Base-by-base conservation (phyloP, 2,113 vertebrate species). In the Gracilinanus agilis region DNA sequence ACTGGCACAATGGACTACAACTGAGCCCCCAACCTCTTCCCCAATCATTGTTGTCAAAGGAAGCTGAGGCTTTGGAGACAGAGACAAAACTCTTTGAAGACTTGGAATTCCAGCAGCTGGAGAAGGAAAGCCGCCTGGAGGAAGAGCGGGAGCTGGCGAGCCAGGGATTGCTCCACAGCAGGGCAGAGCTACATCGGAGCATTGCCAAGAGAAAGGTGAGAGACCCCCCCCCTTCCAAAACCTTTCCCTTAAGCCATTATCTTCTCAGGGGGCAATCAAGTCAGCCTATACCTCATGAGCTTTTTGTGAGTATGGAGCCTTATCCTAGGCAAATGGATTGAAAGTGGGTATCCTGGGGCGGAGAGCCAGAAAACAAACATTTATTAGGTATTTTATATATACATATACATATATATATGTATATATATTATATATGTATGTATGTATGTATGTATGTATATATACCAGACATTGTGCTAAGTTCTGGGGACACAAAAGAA, bases 41-140 rank as follows among this genome's bases (percentile, higher is more conserved):
- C 93, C 56, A 90, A 88, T 91, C 93, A 9, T 90, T 98, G 95
- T 97, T 88, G 9, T 97, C 56, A 49, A 98, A 99, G 99, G 99
- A 99, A 89, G 99, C 99, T 0, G 99, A 99, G 92, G 98, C 95
- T 0, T 97, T 99, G 98, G 99, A 99, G 96, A 98, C 98, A 0
- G 99, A 99, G 96, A 98, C 98, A 29, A 99, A 99, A 96, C 99
- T 99, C 93, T 99, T 99, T 55, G 99, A 99, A 97, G 99, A 99
- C 98, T 97, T 99, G 98, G 99, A 99, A 97, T 99, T 99, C 97
- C 99, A 99, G 98, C 99, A 99, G 98, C 98, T 99, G 98, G 99
- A 99, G 98, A 99, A 98, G 67, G 99, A 99, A 96, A 99, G 99
- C 98, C 99, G 98, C 92, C 97, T 99, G 1, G 99, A 99, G 98